Conservation (phyloP, 2,888 invertebrate species). For the Taphrorychus bicolor region DNA sequence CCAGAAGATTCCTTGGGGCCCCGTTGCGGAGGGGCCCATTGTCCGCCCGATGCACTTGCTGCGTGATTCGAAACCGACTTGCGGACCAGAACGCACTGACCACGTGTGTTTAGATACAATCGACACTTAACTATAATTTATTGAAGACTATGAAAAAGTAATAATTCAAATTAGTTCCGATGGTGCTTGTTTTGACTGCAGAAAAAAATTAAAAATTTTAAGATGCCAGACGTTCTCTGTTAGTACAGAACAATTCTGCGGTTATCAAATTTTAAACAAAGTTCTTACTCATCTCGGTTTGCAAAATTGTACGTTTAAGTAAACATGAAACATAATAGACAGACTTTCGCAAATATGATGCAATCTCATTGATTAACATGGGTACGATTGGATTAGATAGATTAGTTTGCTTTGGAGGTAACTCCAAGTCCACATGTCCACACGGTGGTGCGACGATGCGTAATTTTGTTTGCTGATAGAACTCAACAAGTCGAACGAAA, state of each 20-base stretch:
- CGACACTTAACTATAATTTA: background rate
- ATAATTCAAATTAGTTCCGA: background rate
- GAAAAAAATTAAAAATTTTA: background rate
- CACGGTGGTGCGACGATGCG: background rate
- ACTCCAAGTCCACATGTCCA: background rate
- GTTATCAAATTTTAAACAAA: conserved; percentile 1
- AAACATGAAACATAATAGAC: too few relatives aligned
- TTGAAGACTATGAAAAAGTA: background rate
- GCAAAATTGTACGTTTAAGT: too few relatives aligned
- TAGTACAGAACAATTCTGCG: background rate
- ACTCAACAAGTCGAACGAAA: background rate
- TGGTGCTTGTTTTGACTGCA: background rate
- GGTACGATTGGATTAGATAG: background rate
- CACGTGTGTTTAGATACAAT: background rate
- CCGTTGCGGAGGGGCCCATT: conserved; percentile 35
- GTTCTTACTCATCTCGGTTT: background rate
- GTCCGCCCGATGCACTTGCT: conserved; percentile 23
- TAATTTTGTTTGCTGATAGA: background rate
- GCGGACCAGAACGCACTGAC: conserved; percentile 12
- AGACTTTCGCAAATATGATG: background rate
- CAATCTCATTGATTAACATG: background rate
- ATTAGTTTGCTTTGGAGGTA: background rate
- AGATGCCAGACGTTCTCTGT: background rate
- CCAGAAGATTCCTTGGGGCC: conserved; percentile 40
- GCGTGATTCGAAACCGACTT: background rate